phyloP scores from a whole-genome alignment of 2,888 invertebrate genomes.

The Cistogaster globosa region DNA sequence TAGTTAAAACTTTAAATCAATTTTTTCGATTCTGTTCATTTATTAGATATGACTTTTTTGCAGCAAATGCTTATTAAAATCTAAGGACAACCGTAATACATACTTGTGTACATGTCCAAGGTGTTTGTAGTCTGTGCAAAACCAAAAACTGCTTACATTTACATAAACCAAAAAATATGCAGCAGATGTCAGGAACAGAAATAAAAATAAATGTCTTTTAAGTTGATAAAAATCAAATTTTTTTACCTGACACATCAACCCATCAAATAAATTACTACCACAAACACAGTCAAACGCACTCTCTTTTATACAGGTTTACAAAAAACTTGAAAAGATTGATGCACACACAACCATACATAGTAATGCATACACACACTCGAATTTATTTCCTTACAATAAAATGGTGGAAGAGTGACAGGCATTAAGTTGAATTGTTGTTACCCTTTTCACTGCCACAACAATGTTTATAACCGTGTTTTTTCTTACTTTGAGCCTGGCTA shows the following conservation, averaged over 20 bases:
- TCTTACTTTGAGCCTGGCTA: not conserved
- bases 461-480: not conserved
- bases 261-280: conserved; percentile 65
- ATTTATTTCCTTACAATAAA: conserved; percentile 43
- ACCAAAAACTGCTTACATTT: conserved; percentile 9
- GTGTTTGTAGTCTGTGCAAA: not conserved
- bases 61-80: not conserved
- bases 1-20: too few relatives aligned
- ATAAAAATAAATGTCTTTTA: conserved; percentile 56
- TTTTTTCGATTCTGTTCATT: too few relatives aligned
- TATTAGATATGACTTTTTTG: not conserved
- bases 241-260: conserved; percentile 63
- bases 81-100: not conserved
- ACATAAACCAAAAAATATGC: conserved; percentile 31
- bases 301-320: conserved; percentile 1
- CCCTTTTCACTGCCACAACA: conserved; percentile 46
- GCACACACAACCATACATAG: conserved; percentile 23
- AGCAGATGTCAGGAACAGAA: conserved; percentile 24
- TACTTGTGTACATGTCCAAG: not conserved
- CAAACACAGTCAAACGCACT: not conserved
- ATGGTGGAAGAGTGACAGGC: not conserved
- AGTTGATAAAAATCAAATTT: conserved; percentile 68
- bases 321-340: not conserved
- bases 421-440: conserved; percentile 38
- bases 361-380: conserved; percentile 34